Conservation (phyloP, 2,113 vertebrate genomes). For the Chaetodon auriga region DNA sequence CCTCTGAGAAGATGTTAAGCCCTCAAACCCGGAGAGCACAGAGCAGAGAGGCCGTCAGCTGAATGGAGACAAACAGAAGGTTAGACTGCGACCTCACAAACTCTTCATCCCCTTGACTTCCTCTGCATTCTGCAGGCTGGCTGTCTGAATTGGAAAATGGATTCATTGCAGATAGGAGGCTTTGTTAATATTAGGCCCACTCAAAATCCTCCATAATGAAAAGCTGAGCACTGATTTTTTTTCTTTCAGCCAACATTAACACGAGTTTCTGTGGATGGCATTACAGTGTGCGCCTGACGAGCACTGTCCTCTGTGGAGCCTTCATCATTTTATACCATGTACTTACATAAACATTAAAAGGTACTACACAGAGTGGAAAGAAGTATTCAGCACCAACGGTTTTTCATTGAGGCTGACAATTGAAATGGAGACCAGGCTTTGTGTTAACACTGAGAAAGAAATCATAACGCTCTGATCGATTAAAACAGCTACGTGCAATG, state of each 20-base stretch:
- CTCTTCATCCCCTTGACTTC: slow-evolving; percentile 22
- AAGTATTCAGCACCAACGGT: too few species aligned
- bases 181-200: slow-evolving; percentile 3
- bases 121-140: slow-evolving; percentile 18
- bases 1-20: slow-evolving; percentile 23
- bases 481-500: too few species aligned
- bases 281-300: too few species aligned
- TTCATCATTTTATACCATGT: not conserved
- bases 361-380: not conserved
- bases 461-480: too few species aligned
- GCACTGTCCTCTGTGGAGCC: not conserved
- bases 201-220: not conserved
- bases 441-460: too few species aligned
- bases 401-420: too few species aligned
- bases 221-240: not conserved
- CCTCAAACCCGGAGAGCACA: slow-evolving; percentile 5
- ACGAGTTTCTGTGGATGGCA: not conserved
- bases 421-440: too few species aligned
- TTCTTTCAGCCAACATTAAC: not conserved
- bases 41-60: not conserved
- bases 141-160: slow-evolving; percentile 26
- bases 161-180: slow-evolving; percentile 10
- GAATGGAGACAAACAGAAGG: slow-evolving; percentile 1
- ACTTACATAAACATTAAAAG: not conserved
- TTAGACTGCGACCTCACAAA: slow-evolving; percentile 17